phyloP scores from a whole-genome alignment of 2,797 vertebrate species.

The Eospalax fontanierii region DNA sequence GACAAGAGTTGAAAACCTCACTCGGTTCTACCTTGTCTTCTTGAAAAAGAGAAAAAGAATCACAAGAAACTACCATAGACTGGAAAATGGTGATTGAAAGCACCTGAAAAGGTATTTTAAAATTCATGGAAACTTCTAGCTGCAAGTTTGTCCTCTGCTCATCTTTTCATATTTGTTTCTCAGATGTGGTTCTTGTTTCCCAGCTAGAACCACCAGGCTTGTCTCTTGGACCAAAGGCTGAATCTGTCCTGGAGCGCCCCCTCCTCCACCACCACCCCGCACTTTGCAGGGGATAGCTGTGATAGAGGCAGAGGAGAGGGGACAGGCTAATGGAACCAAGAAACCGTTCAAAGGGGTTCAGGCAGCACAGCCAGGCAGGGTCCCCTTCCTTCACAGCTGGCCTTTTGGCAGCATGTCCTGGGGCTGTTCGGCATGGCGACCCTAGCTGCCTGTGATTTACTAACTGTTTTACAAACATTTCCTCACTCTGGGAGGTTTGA shows the following conservation, averaged over 20 bases:
- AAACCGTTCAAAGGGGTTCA: constrained; percentile 31
- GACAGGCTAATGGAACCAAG: constrained; percentile 54
- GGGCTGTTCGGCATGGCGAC: constrained; percentile 92
- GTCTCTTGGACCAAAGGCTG: constrained; percentile 61
- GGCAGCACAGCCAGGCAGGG: constrained; percentile 48
- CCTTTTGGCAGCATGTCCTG: constrained; percentile 92
- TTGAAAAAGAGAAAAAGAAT: constrained; percentile 84
- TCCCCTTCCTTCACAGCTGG: constrained; percentile 95
- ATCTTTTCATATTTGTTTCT: not conserved
- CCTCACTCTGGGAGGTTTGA: constrained; percentile 92
- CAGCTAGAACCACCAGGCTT: constrained; percentile 51
- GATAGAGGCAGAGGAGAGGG: constrained; percentile 33
- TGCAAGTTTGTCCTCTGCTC: constrained; percentile 63
- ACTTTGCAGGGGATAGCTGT: not conserved
- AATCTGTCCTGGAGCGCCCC: too few species aligned
- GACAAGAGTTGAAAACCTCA: constrained; percentile 55
- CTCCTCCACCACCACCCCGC: constrained; percentile 65
- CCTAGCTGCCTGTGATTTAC: constrained; percentile 92
- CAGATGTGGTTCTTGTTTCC: constrained; percentile 70
- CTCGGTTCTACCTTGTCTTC: constrained; percentile 84
- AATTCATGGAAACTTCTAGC: constrained; percentile 54
- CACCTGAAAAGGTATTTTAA: constrained; percentile 39
- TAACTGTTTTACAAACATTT: constrained; percentile 94
- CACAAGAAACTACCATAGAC: constrained; percentile 53
- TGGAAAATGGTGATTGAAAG: constrained; percentile 49